Conservation (phyloP, 2,888 invertebrate genomes). For the Dasypolia templi region DNA sequence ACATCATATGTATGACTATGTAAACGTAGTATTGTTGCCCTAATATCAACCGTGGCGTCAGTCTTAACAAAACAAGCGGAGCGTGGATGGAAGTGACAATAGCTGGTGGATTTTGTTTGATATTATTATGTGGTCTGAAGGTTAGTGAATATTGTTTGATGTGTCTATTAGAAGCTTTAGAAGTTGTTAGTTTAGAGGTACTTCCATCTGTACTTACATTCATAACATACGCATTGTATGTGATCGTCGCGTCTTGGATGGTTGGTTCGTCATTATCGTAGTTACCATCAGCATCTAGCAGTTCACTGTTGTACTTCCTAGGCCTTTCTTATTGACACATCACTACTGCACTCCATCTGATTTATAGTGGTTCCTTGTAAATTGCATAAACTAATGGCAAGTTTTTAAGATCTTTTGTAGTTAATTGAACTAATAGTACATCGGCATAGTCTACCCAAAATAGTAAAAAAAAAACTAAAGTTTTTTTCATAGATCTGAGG, state of each 20-base stretch:
- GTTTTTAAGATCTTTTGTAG: neutral
- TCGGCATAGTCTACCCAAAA: neutral
- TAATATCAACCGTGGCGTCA: slow-evolving; percentile 59
- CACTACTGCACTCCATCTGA: neutral
- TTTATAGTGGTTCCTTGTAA: neutral
- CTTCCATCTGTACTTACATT: neutral
- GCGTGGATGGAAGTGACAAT: slow-evolving; percentile 52
- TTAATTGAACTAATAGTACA: neutral
- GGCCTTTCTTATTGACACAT: neutral
- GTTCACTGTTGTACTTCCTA: neutral
- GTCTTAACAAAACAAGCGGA: slow-evolving; percentile 54
- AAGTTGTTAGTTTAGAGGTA: neutral
- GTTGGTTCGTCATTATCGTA: neutral
- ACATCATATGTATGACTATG: slow-evolving; percentile 48
- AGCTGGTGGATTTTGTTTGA: slow-evolving; percentile 32
- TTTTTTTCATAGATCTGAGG: neutral
- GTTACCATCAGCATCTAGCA: neutral
- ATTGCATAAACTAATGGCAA: neutral
- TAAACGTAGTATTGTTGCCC: slow-evolving; percentile 56
- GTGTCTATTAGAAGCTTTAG: neutral
- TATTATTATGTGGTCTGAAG: slow-evolving; percentile 32
- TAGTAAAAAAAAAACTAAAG: neutral
- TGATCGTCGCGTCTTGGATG: neutral
- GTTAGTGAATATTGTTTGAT: slow-evolving; percentile 24
- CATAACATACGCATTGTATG: neutral